Percentiles rank a stretch among this genome's conserved stretches.
Conservation (phyloP, 2,797 vertebrate genomes). For the Argyrosomus regius region DNA sequence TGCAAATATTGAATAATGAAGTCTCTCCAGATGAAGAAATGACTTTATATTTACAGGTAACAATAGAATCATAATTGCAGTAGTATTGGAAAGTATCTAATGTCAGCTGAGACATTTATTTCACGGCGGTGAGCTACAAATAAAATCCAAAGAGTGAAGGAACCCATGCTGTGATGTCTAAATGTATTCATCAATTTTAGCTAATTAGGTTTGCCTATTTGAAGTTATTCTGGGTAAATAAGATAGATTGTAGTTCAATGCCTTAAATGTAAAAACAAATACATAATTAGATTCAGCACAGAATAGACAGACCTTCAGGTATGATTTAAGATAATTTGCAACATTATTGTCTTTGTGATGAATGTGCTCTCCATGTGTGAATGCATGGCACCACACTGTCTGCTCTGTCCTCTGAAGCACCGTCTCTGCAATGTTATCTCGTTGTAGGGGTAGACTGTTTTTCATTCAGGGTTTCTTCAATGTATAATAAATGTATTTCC, state of each 20-base stretch:
- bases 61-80: too few relatives aligned
- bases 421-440: conserved; percentile 30
- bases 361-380: conserved; percentile 40
- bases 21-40: too few relatives aligned
- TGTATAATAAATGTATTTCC: conserved; percentile 63
- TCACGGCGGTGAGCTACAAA: too few relatives aligned
- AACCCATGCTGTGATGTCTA: not conserved
- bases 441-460: conserved; percentile 35
- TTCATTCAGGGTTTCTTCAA: conserved; percentile 53
- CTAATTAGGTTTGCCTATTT: not conserved
- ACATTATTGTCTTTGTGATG: conserved; percentile 2
- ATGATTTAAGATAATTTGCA: conserved; percentile 12
- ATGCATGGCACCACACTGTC: not conserved
- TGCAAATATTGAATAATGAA: too few relatives aligned
- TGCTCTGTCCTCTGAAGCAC: conserved; percentile 37
- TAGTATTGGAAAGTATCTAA: not conserved
- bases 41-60: too few relatives aligned
- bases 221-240: not conserved
- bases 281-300: not conserved
- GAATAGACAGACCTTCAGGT: not conserved
- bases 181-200: not conserved
- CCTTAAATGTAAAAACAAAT: not conserved
- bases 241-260: not conserved
- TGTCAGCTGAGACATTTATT: not conserved
- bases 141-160: not conserved